Conservation (phyloP, 1,140 invertebrate species). For the Sycophaga agraensis region DNA sequence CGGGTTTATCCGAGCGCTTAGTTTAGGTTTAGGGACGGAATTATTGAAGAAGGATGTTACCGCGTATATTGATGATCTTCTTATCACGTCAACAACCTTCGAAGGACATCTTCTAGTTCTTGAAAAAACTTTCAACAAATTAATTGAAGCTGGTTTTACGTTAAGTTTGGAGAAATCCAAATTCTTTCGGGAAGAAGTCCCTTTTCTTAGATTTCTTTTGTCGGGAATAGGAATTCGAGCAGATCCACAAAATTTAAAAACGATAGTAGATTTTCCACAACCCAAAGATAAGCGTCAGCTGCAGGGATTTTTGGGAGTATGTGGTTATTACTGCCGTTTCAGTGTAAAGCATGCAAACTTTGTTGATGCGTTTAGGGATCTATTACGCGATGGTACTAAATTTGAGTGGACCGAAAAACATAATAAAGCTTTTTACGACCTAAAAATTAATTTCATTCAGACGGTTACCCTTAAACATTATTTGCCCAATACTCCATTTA, state of each 20-base stretch:
- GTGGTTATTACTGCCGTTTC: slow-evolving; percentile 13
- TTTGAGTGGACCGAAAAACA: neutral
- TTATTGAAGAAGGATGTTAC: neutral
- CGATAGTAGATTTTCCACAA: neutral
- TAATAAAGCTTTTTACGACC: neutral
- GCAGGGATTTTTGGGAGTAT: slow-evolving; percentile 5
- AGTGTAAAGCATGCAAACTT: neutral
- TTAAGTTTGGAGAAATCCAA: slow-evolving; percentile 10
- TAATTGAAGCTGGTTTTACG: neutral
- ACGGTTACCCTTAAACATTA: neutral
- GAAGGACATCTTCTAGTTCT: too few relatives aligned
- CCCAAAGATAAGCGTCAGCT: neutral
- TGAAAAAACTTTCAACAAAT: too few relatives aligned
- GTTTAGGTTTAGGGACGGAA: neutral
- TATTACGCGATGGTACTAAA: neutral
- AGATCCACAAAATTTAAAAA: slow-evolving; percentile 5
- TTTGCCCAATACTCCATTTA: neutral
- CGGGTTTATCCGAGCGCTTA: too few relatives aligned
- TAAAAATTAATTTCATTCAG: neutral
- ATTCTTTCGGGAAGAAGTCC: neutral
- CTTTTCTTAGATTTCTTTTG: slow-evolving; percentile 31
- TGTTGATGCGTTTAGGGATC: slow-evolving; percentile 4
- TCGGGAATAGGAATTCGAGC: slow-evolving; percentile 11
- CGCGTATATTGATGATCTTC: too few relatives aligned
- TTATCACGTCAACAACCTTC: too few relatives aligned